A percentile compares a stretch with the other conserved stretches of the same genome.
phyloP scores from a whole-genome alignment of 2,113 vertebrate species.

The Elgaria multicarinata region DNA sequence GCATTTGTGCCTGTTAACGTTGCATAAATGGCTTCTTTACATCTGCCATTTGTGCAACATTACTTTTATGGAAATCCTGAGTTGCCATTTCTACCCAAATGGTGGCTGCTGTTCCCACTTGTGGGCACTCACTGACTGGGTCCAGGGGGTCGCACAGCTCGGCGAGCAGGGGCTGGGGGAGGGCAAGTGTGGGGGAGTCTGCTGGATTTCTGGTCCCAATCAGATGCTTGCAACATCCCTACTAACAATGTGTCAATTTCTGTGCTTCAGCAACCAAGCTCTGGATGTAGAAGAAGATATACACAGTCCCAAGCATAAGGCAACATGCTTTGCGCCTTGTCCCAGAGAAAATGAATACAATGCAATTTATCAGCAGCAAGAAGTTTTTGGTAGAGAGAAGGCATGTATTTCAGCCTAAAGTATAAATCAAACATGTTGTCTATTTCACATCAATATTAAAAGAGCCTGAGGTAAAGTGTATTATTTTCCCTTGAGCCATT shows the following conservation, averaged over 20 bases:
- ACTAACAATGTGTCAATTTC: background rate
- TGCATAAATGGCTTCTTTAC: too few species aligned
- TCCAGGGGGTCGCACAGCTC: too few species aligned
- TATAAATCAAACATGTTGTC: conserved; percentile 14
- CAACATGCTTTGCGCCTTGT: background rate
- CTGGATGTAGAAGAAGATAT: background rate
- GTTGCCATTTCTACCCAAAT: too few species aligned
- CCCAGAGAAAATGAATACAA: background rate
- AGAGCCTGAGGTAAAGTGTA: background rate
- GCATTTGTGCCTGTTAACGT: too few species aligned
- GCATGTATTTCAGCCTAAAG: background rate
- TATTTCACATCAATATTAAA: background rate
- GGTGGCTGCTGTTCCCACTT: too few species aligned
- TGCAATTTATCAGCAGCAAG: background rate
- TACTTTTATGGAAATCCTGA: too few species aligned
- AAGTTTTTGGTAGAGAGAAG: background rate
- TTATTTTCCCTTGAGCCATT: background rate
- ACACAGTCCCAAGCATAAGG: background rate
- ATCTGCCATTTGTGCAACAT: too few species aligned
- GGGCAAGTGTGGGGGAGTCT: too few species aligned
- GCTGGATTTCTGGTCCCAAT: too few species aligned
- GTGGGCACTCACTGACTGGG: too few species aligned
- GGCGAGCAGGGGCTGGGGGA: too few species aligned
- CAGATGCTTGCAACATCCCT: too few species aligned
- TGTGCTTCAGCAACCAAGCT: background rate